These are phyloP conservation scores for Loris lydekkerianus DNA, from an alignment of 2,797 vertebrate species.

Conservation along the genomic window DNA sequence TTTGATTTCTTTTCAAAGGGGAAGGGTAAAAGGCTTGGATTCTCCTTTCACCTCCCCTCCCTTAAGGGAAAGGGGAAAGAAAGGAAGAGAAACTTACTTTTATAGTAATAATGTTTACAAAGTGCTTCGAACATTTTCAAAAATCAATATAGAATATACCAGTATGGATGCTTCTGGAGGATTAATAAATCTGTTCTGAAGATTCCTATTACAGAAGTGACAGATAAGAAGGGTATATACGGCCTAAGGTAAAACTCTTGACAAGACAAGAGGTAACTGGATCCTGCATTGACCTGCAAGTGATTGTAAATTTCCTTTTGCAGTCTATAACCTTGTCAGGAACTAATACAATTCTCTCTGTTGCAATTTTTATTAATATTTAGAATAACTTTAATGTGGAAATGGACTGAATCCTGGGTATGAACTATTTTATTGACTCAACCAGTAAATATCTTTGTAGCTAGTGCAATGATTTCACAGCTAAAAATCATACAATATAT, in stretches of 20 bases:
- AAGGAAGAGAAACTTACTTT: not conserved
- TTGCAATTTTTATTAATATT: constrained; percentile 76
- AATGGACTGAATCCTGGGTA: not conserved
- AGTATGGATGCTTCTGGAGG: constrained; percentile 35
- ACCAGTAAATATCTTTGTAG: not conserved
- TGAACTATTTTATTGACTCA: constrained; percentile 34
- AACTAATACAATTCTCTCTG: constrained; percentile 61
- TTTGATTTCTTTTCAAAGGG: not conserved
- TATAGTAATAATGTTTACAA: constrained; percentile 57
- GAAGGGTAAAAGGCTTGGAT: not conserved
- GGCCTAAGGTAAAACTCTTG: constrained; percentile 75
- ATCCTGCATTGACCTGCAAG: constrained; percentile 71
- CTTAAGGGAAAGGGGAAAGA: not conserved
- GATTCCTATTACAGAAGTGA: constrained; percentile 59
- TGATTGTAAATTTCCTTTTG: constrained; percentile 72
- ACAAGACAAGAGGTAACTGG: constrained; percentile 74
- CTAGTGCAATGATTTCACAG: not conserved
- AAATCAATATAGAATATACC: constrained; percentile 28
- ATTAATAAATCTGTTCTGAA: constrained; percentile 77
- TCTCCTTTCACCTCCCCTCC: not conserved
- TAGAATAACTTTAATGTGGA: constrained; percentile 70
- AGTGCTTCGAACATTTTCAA: constrained; percentile 48
- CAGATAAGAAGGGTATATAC: constrained; percentile 74
- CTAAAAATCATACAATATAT: not conserved
- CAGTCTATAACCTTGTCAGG: constrained; percentile 65